These are phyloP conservation scores for Hesperophylax magnus DNA, from an alignment of 1,140 invertebrate species.

Conservation along the genomic window DNA sequence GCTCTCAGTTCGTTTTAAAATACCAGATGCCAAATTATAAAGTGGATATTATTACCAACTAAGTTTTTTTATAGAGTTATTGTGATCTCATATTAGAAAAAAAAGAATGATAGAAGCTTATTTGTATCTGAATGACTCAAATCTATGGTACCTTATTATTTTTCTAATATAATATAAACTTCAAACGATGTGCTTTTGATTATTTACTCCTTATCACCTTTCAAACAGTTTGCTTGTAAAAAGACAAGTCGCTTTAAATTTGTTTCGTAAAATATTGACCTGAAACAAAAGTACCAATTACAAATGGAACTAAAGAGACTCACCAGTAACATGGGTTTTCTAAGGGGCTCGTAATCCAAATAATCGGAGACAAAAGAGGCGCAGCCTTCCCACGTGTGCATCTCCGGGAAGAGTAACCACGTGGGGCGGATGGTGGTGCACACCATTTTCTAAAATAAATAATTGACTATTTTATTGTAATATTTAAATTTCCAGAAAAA, in stretches of 20 bases:
- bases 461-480: too few species aligned
- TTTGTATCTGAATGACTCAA: slow-evolving; percentile 57
- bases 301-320: slow-evolving; percentile 62
- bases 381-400: slow-evolving; percentile 75
- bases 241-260: too few species aligned
- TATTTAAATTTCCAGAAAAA: too few species aligned
- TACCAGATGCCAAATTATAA: slow-evolving; percentile 57
- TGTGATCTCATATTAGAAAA: slow-evolving; percentile 57
- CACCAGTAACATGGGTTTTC: slow-evolving; percentile 72
- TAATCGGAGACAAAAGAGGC: slow-evolving; percentile 75
- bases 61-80: slow-evolving; percentile 56
- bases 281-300: too few species aligned
- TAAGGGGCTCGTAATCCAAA: slow-evolving; percentile 73
- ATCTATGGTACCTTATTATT: slow-evolving; percentile 59
- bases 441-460: slow-evolving; percentile 76
- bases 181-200: slow-evolving; percentile 20
- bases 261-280: too few species aligned
- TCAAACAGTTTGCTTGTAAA: too few species aligned
- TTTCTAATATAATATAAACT: slow-evolving; percentile 56
- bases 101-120: slow-evolving; percentile 54
- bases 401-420: slow-evolving; percentile 72
- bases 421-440: slow-evolving; percentile 79
- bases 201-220: slow-evolving; percentile 9
- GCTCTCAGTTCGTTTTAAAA: slow-evolving; percentile 26
- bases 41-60: slow-evolving; percentile 57